Conservation (phyloP, 2,888 invertebrate genomes). For the Bimastos eiseni region DNA sequence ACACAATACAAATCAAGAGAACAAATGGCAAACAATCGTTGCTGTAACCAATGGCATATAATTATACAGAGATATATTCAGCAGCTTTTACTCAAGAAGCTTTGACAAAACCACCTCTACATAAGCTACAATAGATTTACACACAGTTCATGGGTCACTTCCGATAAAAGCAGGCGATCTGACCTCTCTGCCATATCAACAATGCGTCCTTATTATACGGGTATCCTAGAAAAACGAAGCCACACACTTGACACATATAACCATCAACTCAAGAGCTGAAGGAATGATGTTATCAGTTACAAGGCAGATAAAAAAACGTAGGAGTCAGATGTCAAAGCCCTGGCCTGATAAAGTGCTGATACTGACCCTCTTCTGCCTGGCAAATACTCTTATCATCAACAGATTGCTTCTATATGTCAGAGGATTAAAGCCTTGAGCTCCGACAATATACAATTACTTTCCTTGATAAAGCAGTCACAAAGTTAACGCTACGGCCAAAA, state of each 20-base stretch:
- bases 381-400: neutral
- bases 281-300: neutral
- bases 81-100: neutral
- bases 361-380: neutral
- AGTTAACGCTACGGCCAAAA: neutral
- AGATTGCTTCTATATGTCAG: neutral
- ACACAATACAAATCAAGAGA: neutral
- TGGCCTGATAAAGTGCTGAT: conserved; percentile 2
- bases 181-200: too few species aligned
- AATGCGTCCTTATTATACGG: neutral
- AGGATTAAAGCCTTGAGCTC: neutral
- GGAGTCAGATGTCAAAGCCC: neutral
- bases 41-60: neutral
- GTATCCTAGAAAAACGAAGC: neutral
- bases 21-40: neutral
- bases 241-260: conserved; percentile 5
- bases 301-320: neutral
- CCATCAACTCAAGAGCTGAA: neutral
- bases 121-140: neutral
- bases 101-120: neutral
- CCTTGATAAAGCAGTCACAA: neutral
- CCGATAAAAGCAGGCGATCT: neutral
- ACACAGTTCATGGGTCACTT: neutral
- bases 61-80: too few species aligned
- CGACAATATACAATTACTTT: neutral